Evolutionary conservation across 2,797 vertebrate genomes (phyloP).

Genomic region (Sylvilagus floridanus): DNA sequence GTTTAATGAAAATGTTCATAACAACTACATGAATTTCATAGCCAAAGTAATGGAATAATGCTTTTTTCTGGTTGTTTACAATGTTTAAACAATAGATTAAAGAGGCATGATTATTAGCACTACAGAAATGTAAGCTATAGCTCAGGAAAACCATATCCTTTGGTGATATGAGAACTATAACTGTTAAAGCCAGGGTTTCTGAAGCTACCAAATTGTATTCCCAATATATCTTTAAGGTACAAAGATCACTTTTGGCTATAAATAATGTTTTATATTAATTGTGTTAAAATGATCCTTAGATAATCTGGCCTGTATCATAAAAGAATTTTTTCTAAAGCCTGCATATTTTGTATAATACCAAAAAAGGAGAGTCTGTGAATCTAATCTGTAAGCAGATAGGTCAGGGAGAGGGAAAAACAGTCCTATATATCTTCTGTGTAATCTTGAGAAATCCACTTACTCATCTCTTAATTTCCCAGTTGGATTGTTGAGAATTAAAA

Average conservation of each 20-base stretch:
- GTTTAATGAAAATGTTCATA: not conserved
- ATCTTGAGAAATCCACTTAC: not conserved
- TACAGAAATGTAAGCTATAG: not conserved
- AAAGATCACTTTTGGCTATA: not conserved
- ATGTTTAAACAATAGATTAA: slow-evolving; percentile 34
- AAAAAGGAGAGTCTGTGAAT: not conserved
- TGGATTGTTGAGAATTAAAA: slow-evolving; percentile 48
- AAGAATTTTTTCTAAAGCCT: slow-evolving; percentile 26
- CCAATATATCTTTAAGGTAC: not conserved
- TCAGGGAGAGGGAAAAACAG: not conserved
- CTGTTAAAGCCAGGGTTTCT: not conserved
- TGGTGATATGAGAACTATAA: not conserved
- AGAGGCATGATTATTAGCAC: not conserved
- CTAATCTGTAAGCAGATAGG: not conserved
- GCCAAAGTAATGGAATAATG: not conserved
- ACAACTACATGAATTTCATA: not conserved
- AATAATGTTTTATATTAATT: not conserved
- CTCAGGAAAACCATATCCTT: slow-evolving; percentile 2
- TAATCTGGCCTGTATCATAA: slow-evolving; percentile 4
- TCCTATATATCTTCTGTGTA: not conserved
- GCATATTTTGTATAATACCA: not conserved
- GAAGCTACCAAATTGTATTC: slow-evolving; percentile 41
- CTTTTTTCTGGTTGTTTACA: slow-evolving; percentile 39
- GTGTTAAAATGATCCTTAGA: slow-evolving; percentile 25
- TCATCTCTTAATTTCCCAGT: slow-evolving; percentile 13